Percentiles rank a stretch among this genome's conserved stretches.
Evolutionary conservation across 2,888 invertebrate genomes (phyloP).

Genomic region (Microctonus hyperodae): DNA sequence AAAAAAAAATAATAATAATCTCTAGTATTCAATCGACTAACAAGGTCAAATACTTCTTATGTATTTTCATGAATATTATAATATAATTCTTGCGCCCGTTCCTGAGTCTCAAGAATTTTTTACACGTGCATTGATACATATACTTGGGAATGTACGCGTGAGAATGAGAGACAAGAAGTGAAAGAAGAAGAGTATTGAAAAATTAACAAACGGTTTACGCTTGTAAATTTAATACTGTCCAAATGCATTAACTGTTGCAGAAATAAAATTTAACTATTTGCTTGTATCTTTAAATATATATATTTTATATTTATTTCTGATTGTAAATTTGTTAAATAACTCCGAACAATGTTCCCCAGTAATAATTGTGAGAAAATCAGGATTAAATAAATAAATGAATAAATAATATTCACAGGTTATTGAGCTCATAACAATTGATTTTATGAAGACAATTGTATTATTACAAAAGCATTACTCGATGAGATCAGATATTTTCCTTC

Average conservation of each 20-base stretch:
- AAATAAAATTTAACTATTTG: neutral
- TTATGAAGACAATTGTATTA: neutral
- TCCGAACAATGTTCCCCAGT: neutral
- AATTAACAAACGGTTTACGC: neutral
- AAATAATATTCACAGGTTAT: neutral
- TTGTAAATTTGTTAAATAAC: too few relatives aligned
- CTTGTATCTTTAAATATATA: neutral
- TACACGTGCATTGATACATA: neutral
- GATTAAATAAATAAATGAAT: neutral
- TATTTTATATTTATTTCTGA: neutral
- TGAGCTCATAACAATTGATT: conserved; percentile 8
- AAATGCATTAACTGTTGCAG: neutral
- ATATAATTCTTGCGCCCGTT: neutral
- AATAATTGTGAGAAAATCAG: neutral
- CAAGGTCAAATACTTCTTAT: neutral
- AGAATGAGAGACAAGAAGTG: neutral
- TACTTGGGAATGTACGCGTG: neutral
- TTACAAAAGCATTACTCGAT: conserved; percentile 1
- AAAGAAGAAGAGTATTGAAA: neutral
- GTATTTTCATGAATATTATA: too few relatives aligned
- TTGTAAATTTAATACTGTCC: neutral
- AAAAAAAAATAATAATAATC: neutral
- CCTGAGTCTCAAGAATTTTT: neutral
- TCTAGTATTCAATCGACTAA: neutral
- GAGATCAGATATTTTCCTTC: conserved; percentile 8